phyloP scores from a whole-genome alignment of 2,888 invertebrate genomes.

The Agonopterix heracliana region DNA sequence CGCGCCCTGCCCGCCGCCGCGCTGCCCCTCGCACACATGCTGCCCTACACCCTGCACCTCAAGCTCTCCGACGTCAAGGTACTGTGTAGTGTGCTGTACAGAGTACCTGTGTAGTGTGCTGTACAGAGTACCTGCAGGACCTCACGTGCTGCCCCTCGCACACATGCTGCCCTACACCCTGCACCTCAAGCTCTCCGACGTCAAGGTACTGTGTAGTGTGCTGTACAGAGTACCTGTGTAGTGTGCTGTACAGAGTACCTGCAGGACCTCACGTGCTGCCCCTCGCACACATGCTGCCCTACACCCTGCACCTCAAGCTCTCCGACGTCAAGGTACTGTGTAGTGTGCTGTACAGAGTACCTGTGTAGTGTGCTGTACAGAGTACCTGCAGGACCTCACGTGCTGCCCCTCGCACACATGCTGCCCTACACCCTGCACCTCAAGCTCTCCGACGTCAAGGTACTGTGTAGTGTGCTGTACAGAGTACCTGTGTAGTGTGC shows the following conservation, averaged over 20 bases:
- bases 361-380: no score
- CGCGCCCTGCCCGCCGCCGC: constrained; percentile 85
- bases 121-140: no score
- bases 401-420: constrained; percentile 79
- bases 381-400: constrained; percentile 32
- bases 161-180: constrained; percentile 84
- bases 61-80: constrained; percentile 79
- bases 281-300: constrained; percentile 82
- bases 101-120: neutral
- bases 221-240: neutral
- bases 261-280: constrained; percentile 70
- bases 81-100: no score
- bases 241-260: no score
- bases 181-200: constrained; percentile 76
- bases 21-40: constrained; percentile 78
- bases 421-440: constrained; percentile 83
- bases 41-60: constrained; percentile 82
- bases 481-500: neutral
- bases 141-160: constrained; percentile 79
- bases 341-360: neutral
- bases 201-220: no score
- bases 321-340: constrained; percentile 79
- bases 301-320: constrained; percentile 79
- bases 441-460: constrained; percentile 78
- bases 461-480: no score